These are phyloP conservation scores for Chondrosia reniformis DNA, from an alignment of 37 sponge, comb jelly and placozoan species.

Conservation along the genomic window DNA sequence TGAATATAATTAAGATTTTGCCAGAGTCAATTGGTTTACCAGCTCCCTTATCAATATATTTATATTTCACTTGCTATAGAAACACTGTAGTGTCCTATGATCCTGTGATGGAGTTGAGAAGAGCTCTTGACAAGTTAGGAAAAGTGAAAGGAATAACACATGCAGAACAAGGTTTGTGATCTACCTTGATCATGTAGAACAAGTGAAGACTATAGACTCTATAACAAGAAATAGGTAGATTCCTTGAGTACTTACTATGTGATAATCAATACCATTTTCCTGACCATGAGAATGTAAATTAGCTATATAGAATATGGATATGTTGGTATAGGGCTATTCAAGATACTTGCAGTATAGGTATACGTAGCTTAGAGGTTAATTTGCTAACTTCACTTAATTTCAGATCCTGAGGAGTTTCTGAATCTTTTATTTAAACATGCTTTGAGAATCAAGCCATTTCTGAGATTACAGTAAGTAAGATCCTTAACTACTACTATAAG, in stretches of 20 bases:
- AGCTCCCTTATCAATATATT: too few relatives aligned
- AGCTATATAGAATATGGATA: too few relatives aligned
- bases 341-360: not conserved
- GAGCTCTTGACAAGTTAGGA: conserved; percentile 44
- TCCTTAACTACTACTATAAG: not conserved
- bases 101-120: conserved; percentile 67
- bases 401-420: conserved; percentile 90
- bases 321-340: too few relatives aligned
- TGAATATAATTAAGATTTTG: not conserved
- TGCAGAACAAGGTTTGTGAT: conserved; percentile 69
- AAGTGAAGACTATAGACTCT: too few relatives aligned
- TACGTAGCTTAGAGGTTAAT: too few relatives aligned
- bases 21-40: not conserved
- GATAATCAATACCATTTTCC: too few relatives aligned
- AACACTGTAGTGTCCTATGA: conserved; percentile 60
- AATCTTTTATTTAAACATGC: not conserved
- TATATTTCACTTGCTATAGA: conserved; percentile 18
- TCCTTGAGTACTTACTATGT: too few relatives aligned
- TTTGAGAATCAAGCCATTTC: not conserved
- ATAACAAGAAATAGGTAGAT: not conserved
- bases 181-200: not conserved
- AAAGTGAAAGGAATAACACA: conserved; percentile 67
- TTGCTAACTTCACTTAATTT: not conserved
- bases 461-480: not conserved
- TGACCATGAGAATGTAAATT: too few relatives aligned